Base-by-base conservation (phyloP, 1,140 invertebrate species). In the Oscheius sp. region DNA sequence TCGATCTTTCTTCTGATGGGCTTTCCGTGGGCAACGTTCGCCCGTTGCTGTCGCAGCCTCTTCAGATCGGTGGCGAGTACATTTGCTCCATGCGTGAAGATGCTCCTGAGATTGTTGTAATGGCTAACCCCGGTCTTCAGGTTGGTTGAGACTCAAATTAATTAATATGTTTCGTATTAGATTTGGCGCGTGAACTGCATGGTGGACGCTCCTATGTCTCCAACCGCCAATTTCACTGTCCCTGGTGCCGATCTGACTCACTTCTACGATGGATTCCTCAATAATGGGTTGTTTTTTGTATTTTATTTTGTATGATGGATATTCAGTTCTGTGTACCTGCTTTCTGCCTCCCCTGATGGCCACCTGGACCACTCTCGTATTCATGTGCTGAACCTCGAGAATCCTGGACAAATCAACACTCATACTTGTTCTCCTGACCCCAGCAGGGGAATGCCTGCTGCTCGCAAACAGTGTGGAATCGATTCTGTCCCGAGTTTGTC, bases 261-360 rank as follows among this genome's bases (percentile, higher is more conserved):
- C 69, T 83, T 84, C 49, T 83, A 84, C 38, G 82, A 83, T 75
- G 82, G 82, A 62, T 83, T 83, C 74, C 49, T 83, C 15, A 81
- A 77, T 58, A 68, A 68, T 45, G 82, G 81, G 80, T 83, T 70
- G 18, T 29, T 63, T 13, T 4, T 31, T 10, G 29, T 32, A 0
- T 63, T n/a, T 34, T 34, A 32, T 34, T 0, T 13, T 18, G 58
- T n/a, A 59, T 38, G 13, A 1, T 73, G 3, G 28, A 10, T 73
- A 46, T 32, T 18, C 52, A 68, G 66, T 34, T 28, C 45, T 26
- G 59, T 82, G 23, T 80, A 84, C 59, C 84, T 82, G 29, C 55
- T 84, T 29, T 82, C 82, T 28, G 76, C 82, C 2, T 73, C 70
- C 18, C 81, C 82, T 0, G 82, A 83, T 49, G 82, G 82, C 2